Evolutionary conservation across 64 coral and sea anemone genomes (phyloP).

Genomic region (Hydrozoanthus tunicans): DNA sequence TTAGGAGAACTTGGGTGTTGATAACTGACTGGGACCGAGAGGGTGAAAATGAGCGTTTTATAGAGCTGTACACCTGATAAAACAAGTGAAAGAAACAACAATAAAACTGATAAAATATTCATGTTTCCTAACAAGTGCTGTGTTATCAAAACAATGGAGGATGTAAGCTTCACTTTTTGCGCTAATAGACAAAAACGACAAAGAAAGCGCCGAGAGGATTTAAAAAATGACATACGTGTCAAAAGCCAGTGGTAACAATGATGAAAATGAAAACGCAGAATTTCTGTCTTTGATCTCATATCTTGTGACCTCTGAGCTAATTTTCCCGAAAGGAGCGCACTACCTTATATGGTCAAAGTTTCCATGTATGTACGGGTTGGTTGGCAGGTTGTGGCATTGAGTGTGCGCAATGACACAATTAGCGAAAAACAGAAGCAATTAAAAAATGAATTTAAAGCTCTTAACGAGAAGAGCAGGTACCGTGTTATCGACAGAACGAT

Average conservation of each 20-base stretch:
- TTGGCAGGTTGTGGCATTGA: conserved; percentile 54
- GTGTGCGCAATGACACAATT: neutral
- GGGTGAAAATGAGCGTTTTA: too few species aligned
- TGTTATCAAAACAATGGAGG: neutral
- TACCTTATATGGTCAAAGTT: conserved; percentile 16
- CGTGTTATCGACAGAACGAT: neutral
- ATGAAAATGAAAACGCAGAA: neutral
- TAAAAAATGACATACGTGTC: neutral
- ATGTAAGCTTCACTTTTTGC: neutral
- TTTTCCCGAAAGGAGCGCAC: neutral
- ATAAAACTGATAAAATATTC: neutral
- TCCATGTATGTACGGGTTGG: conserved; percentile 15
- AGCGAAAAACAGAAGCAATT: conserved; percentile 1
- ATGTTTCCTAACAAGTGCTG: neutral
- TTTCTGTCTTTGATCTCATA: neutral
- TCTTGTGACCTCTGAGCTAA: conserved; percentile 38
- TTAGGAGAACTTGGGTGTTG: too few species aligned
- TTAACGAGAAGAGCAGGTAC: conserved; percentile 51
- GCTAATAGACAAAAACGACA: neutral
- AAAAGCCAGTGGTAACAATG: neutral
- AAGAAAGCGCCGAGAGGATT: too few species aligned
- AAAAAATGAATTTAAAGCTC: conserved; percentile 15
- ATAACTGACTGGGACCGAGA: too few species aligned
- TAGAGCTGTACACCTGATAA: neutral
- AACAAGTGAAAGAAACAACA: neutral